phyloP scores from a whole-genome alignment of 2,888 invertebrate species.

The Polia nebulosa region DNA sequence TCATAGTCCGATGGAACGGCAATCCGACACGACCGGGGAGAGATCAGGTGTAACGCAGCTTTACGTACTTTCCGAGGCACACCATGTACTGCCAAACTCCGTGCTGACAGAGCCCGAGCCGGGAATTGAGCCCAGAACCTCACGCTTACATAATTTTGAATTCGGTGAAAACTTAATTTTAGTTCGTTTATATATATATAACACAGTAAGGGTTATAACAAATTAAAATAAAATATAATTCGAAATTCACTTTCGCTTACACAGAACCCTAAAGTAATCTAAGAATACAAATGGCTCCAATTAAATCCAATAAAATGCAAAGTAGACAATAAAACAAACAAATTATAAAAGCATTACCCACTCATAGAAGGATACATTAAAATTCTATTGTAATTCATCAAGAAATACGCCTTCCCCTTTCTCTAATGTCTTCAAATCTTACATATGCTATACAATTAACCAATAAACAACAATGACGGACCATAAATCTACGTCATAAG shows the following conservation, averaged over 20 bases:
- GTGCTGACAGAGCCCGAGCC: too few relatives aligned
- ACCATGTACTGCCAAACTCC: too few relatives aligned
- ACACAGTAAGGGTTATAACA: too few relatives aligned
- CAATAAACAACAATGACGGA: conserved; percentile 41
- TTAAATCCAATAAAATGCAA: conserved; percentile 88
- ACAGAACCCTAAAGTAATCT: conserved; percentile 66
- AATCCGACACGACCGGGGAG: too few relatives aligned
- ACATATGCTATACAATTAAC: conserved; percentile 35
- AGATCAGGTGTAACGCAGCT: too few relatives aligned
- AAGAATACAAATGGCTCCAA: conserved; percentile 80
- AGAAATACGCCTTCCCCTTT: conserved; percentile 85
- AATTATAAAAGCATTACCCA: conserved; percentile 88
- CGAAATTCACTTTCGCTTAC: conserved; percentile 2
- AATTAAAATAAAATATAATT: background rate
- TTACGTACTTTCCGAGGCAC: too few relatives aligned
- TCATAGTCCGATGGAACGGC: too few relatives aligned
- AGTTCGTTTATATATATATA: background rate
- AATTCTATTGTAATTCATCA: conserved; percentile 88
- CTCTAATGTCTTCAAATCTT: conserved; percentile 64
- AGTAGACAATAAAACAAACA: conserved; percentile 87
- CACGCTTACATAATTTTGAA: background rate
- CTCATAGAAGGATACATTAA: conserved; percentile 81
- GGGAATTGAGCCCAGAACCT: too few relatives aligned
- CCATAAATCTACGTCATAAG: conserved; percentile 64
- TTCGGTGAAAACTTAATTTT: too few relatives aligned